Percentiles rank a stretch among this genome's conserved stretches.
These are phyloP conservation scores for Drosophila mauritiana DNA, from an alignment of 1,140 invertebrate genomes.

Conservation along the genomic window DNA sequence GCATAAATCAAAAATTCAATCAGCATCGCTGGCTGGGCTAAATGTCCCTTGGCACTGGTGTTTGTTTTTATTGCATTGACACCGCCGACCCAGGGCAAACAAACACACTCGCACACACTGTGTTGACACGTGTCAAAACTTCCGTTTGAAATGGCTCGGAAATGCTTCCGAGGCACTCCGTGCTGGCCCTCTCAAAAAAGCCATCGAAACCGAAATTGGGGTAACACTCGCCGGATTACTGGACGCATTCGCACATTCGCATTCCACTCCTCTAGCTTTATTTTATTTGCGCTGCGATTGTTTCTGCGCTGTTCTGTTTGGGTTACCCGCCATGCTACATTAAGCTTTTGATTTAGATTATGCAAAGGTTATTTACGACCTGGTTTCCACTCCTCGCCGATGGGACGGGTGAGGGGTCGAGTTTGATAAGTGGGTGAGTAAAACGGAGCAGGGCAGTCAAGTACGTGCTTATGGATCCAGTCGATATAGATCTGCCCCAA, in stretches of 20 bases:
- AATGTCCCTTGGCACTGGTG: conserved; percentile 47
- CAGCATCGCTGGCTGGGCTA: conserved; percentile 58
- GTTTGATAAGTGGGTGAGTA: conserved; percentile 30
- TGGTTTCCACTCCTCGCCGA: conserved; percentile 19
- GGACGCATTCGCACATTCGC: conserved; percentile 29
- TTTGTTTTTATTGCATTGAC: conserved; percentile 80
- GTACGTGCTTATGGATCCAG: conserved; percentile 41
- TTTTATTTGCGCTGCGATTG: conserved; percentile 40
- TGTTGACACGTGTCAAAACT: conserved; percentile 84
- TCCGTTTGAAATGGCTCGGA: conserved; percentile 82
- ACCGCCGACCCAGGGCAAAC: conserved; percentile 21
- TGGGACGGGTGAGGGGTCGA: conserved; percentile 27
- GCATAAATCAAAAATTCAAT: conserved; percentile 84
- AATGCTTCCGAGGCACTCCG: conserved; percentile 74
- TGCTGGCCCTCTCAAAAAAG: conserved; percentile 59
- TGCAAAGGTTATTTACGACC: conserved; percentile 76
- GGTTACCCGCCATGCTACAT: conserved; percentile 65
- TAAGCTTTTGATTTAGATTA: conserved; percentile 81
- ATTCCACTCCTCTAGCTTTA: conserved; percentile 31
- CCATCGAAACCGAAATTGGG: conserved; percentile 64
- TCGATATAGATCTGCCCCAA: conserved; percentile 33
- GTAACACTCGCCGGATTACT: conserved; percentile 66
- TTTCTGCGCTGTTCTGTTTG: conserved; percentile 21
- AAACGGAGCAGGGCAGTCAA: conserved; percentile 26
- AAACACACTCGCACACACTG: conserved; percentile 42